Conservation (phyloP, 1,140 invertebrate species). For the Lethrus apterus region DNA sequence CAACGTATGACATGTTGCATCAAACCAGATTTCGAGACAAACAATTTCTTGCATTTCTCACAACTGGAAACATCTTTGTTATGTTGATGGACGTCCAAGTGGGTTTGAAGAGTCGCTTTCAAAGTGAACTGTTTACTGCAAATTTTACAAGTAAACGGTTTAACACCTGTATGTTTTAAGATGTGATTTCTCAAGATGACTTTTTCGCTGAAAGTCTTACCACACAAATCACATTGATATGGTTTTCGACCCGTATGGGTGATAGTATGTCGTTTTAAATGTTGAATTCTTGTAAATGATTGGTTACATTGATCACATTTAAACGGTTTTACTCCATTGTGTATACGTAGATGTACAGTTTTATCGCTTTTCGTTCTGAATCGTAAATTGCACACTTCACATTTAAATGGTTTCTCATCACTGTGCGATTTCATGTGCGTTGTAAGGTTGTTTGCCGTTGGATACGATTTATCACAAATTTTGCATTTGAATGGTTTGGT, state of each 20-base stretch:
- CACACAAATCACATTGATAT: constrained; percentile 16
- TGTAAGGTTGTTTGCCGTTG: background rate
- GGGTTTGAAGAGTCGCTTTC: constrained; percentile 41
- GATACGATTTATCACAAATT: constrained; percentile 7
- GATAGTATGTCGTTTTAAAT: constrained; percentile 33
- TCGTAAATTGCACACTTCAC: too few species aligned
- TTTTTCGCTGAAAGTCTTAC: constrained; percentile 11
- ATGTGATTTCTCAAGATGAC: constrained; percentile 43
- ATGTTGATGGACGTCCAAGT: too few species aligned
- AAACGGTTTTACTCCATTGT: constrained; percentile 41
- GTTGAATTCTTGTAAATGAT: constrained; percentile 33
- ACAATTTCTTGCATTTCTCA: too few species aligned
- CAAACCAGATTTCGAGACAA: too few species aligned
- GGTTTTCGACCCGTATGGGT: constrained; percentile 37
- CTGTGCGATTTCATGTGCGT: constrained; percentile 1
- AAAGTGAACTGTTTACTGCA: constrained; percentile 42
- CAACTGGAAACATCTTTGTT: too few species aligned
- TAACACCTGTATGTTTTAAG: constrained; percentile 44
- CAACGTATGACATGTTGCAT: too few species aligned
- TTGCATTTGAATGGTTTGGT: too few species aligned
- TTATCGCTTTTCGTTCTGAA: too few species aligned
- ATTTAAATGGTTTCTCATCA: too few species aligned
- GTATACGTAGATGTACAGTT: too few species aligned
- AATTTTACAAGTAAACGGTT: constrained; percentile 43
- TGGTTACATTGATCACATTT: constrained; percentile 41